Evolutionary conservation across 1,140 invertebrate species (phyloP), one percentile per base, ranked within the genome.

Genomic region (Homalodisca vitripennis): DNA sequence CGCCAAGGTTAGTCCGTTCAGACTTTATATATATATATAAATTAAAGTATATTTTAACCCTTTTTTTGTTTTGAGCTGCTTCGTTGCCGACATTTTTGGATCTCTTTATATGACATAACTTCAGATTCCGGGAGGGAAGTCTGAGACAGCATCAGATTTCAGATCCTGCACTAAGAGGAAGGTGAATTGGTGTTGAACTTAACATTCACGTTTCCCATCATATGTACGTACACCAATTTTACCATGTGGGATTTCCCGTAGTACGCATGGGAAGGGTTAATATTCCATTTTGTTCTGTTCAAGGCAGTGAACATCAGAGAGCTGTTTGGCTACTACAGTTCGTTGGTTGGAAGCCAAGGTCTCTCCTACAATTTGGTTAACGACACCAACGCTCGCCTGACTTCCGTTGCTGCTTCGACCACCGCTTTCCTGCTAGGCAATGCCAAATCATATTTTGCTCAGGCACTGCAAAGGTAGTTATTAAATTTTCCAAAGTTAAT

Each of bases 391-490:
- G 3, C 63, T 14, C 27, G 41, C n/a, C 26, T 66, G 1, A 47
- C 10, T 17, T 22, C 13, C 22, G 27, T n/a, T 31, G 63, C 27
- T 26, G 32, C 63, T 27, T 66, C 63, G 2, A 46, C 63, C 1
- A 20, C 47, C 17, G 17, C 32, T 27, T 27, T 46, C 24, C 30
- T 66, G 41, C 32, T 66, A 6, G 32, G 32, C 26, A 41, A 46
- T 13, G 63, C 63, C 1, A 66, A 66, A 27, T 10, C 63, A 2
- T 47, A 66, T 22, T 22, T 66, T 14, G 63, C 63, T 6, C 63
- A 66, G 26, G 63, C 63, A 6, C 63, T 47, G 26, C 63, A 66
- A n/a, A 66, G 32, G 63, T 66, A 27, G 47, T 41, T 46, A n/a
- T n/a, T n/a, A n/a, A n/a, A n/a, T 51, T 46, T 12, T 46, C n/a